phyloP scores from a whole-genome alignment of 1,140 invertebrate species.

The Uloborus diversus region DNA sequence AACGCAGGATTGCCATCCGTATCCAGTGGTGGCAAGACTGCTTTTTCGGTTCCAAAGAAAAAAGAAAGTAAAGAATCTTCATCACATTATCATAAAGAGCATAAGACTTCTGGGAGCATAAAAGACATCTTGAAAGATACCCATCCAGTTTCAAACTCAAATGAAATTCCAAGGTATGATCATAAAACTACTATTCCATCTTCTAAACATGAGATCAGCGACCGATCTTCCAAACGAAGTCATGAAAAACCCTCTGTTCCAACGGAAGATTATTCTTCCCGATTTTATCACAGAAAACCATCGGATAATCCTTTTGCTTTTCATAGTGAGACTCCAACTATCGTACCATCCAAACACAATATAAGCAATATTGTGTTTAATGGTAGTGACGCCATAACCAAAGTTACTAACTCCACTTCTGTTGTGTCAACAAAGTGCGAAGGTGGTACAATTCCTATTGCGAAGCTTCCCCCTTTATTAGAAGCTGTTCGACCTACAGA shows the following conservation, averaged over 20 bases:
- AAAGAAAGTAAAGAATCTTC: conserved; percentile 37
- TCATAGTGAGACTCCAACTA: conserved; percentile 12
- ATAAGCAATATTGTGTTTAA: background rate
- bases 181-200: background rate
- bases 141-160: conserved; percentile 5
- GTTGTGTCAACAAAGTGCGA: conserved; percentile 25
- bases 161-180: conserved; percentile 3
- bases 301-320: conserved; percentile 10
- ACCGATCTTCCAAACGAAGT: background rate
- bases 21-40: conserved; percentile 18
- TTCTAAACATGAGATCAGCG: background rate
- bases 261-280: conserved; percentile 2
- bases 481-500: conserved; percentile 39
- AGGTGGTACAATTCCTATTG: conserved; percentile 20
- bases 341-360: background rate
- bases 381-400: conserved; percentile 20
- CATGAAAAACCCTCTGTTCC: background rate
- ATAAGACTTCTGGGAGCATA: conserved; percentile 35
- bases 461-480: conserved; percentile 39
- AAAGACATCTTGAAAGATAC: conserved; percentile 46
- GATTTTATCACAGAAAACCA: background rate
- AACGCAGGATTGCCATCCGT: conserved; percentile 44
- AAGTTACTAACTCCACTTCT: conserved; percentile 22
- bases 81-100: conserved; percentile 10
- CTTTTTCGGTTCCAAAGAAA: conserved; percentile 51